phyloP scores from a whole-genome alignment of 2,888 invertebrate genomes.

The Eremobia ochroleuca region DNA sequence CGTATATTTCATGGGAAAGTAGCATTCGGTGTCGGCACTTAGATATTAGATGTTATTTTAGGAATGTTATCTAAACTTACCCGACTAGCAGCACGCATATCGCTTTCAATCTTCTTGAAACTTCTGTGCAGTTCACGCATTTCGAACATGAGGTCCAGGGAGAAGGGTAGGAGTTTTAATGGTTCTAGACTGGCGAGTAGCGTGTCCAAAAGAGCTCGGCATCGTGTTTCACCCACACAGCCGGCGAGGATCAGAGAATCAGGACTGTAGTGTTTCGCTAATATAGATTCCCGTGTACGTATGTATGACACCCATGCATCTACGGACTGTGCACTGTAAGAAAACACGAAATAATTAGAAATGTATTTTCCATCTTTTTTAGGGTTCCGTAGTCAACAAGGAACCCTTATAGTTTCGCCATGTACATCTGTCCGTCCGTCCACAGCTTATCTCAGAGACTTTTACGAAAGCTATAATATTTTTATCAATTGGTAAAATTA shows the following conservation, averaged over 20 bases:
- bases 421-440: too few relatives aligned
- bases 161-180: conserved; percentile 95
- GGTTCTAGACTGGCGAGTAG: conserved; percentile 95
- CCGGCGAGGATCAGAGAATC: conserved; percentile 94
- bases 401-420: too few relatives aligned
- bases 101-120: conserved; percentile 93
- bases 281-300: conserved; percentile 95
- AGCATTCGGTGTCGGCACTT: conserved; percentile 56
- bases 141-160: conserved; percentile 95
- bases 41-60: conserved; percentile 50
- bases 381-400: too few relatives aligned
- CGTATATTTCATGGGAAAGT: conserved; percentile 65
- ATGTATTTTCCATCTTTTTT: not conserved
- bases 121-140: conserved; percentile 94
- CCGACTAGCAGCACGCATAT: conserved; percentile 89
- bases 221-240: conserved; percentile 90
- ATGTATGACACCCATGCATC: conserved; percentile 97
- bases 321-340: conserved; percentile 94
- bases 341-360: conserved; percentile 2
- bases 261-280: conserved; percentile 95
- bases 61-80: conserved; percentile 76
- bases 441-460: too few relatives aligned
- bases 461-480: too few relatives aligned
- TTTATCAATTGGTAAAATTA: too few relatives aligned
- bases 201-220: conserved; percentile 93